Base-by-base conservation (phyloP, 2,113 vertebrate species). In the Tretioscincus oriximinensis region DNA sequence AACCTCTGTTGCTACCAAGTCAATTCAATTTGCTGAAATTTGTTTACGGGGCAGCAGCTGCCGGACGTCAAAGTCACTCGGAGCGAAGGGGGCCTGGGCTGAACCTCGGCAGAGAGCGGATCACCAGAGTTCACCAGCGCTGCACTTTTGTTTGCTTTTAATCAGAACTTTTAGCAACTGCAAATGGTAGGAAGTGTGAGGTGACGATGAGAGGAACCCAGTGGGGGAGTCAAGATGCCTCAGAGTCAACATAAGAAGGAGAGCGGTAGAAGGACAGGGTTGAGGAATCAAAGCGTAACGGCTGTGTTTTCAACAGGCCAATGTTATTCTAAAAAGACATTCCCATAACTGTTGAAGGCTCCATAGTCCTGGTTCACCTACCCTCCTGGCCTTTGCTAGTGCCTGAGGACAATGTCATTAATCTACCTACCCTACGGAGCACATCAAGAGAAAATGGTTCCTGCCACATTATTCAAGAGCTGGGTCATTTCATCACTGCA, bases 121-220 rank as follows among this genome's bases (percentile, higher is more conserved):
- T 51, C 28, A 71, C 9, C 24, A 51, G 35, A 49, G 49, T 16
- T 47, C 76, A 5, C 1, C 35, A 45, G 47, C 2, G 18, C 8
- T 28, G 6, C 1, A 26, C 28, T 60, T n/a, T 54, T 63, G 49
- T 77, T 76, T 9, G 0, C 21, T 73, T 82, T 51, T 73, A 61
- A 70, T 54, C 0, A 1, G 79, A 58, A 80, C 45, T 82, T 18
- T 0, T 0, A 86, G 66, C 12, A 24, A 69, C 35, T 4, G 0
- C 0, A 1, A 0, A 22, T 5, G 26, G 26, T 1, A 0, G 60
- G 63, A n/a, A 79, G 1, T 0, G 0, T 0, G 0, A 69, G 47
- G 49, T n/a, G 54, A 45, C 29, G 49, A 51, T 8, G 41, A 22
- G 65, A 35, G 71, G 65, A 71, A 51, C 3, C 83, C 29, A 11